Conservation (phyloP, 2,113 vertebrate genomes). For the Phyllostomus discolor region DNA sequence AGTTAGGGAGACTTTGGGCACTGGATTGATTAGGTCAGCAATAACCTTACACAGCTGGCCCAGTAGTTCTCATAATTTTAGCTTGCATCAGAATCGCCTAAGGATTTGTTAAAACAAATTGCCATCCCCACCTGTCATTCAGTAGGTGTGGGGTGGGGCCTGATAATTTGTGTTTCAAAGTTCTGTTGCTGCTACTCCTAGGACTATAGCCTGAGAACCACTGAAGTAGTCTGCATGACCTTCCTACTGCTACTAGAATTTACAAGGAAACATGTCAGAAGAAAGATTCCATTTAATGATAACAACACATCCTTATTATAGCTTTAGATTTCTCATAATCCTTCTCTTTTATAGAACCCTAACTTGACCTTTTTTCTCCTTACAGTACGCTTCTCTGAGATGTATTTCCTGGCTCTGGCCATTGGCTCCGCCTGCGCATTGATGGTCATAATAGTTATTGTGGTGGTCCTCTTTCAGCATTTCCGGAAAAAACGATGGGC, state of each 20-base stretch:
- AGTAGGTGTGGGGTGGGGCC: neutral
- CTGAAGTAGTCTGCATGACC: neutral
- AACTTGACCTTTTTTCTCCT: conserved; percentile 46
- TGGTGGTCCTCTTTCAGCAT: conserved; percentile 79
- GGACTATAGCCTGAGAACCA: neutral
- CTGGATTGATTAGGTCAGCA: neutral
- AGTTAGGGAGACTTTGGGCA: neutral
- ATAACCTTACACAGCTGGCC: neutral
- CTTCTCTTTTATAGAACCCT: neutral
- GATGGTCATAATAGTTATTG: conserved; percentile 83
- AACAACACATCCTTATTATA: neutral
- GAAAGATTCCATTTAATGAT: neutral
- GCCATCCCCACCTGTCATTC: neutral
- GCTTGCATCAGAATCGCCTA: neutral
- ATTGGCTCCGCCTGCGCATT: conserved; percentile 84
- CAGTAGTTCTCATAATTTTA: neutral
- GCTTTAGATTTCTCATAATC: neutral
- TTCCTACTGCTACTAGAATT: neutral
- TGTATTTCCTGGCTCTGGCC: conserved; percentile 85
- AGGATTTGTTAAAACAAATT: conserved; percentile 17
- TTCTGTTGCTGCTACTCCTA: neutral
- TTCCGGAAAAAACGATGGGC: conserved; percentile 76
- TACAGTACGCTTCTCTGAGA: conserved; percentile 90
- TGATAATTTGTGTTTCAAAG: neutral
- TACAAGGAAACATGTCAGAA: neutral